Evolutionary conservation across 2,797 vertebrate species (phyloP).

Genomic region (Vespertilio murinus): DNA sequence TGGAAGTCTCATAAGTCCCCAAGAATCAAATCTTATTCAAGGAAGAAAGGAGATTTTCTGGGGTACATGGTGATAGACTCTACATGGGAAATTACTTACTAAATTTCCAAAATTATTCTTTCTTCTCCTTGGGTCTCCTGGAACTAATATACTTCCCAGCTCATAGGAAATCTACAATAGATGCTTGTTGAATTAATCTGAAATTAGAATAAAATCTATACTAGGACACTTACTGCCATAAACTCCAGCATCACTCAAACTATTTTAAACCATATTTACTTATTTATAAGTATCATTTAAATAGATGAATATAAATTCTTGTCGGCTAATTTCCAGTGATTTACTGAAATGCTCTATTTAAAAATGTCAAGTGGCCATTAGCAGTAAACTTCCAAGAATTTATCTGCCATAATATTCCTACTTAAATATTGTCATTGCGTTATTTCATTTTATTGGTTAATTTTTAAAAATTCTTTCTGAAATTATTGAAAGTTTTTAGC

Average conservation of each 20-base stretch:
- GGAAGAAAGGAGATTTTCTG: neutral
- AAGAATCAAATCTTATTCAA: neutral
- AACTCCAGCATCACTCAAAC: conserved; percentile 62
- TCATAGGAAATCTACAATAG: neutral
- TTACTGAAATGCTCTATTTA: conserved; percentile 77
- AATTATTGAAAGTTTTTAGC: conserved; percentile 46
- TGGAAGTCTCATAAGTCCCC: neutral
- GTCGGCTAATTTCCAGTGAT: conserved; percentile 76
- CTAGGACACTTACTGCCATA: conserved; percentile 33
- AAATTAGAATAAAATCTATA: conserved; percentile 58
- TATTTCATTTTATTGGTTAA: conserved; percentile 71
- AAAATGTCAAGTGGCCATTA: conserved; percentile 83
- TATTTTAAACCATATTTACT: conserved; percentile 78
- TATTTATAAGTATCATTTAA: conserved; percentile 80
- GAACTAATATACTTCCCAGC: neutral
- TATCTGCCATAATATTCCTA: conserved; percentile 75
- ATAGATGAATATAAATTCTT: conserved; percentile 77
- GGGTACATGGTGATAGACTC: neutral
- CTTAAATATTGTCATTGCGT: conserved; percentile 74
- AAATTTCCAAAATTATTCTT: neutral
- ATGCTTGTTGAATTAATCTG: neutral
- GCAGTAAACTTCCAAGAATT: conserved; percentile 72
- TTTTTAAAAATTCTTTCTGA: conserved; percentile 54
- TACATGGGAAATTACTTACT: neutral
- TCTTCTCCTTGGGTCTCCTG: neutral